These are phyloP conservation scores for Tylochromis polylepis DNA, from an alignment of 2,113 vertebrate genomes.

Conservation along the genomic window DNA sequence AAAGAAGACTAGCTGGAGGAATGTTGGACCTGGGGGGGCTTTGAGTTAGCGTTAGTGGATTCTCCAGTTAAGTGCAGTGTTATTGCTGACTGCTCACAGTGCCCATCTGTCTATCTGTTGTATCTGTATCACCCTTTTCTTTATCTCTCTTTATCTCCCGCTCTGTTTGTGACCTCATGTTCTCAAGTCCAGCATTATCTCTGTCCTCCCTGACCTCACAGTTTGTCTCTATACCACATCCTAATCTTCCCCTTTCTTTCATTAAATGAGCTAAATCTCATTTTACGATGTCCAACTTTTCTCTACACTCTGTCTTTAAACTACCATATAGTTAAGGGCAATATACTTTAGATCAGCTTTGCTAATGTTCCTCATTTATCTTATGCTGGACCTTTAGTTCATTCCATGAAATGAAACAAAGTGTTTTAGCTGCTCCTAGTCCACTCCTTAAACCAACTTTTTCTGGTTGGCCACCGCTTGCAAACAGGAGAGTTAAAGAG, in stretches of 20 bases:
- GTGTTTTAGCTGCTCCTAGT: background rate
- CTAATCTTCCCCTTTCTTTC: conserved; percentile 12
- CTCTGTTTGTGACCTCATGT: conserved; percentile 33
- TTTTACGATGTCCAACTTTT: background rate
- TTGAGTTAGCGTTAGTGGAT: conserved; percentile 33
- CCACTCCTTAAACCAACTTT: background rate
- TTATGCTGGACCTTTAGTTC: background rate
- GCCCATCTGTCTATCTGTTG: conserved; percentile 62
- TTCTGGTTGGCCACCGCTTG: background rate
- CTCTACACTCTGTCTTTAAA: background rate
- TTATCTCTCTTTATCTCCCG: conserved; percentile 51
- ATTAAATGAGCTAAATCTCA: conserved; percentile 6
- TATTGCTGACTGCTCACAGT: conserved; percentile 58
- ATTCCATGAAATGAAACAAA: background rate
- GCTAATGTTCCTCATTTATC: background rate
- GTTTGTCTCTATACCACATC: conserved; percentile 24
- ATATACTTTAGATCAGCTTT: background rate
- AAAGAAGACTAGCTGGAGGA: conserved; percentile 46
- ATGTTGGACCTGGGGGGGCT: background rate
- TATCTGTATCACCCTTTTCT: conserved; percentile 43
- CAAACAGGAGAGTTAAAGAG: background rate
- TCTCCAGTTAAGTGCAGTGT: conserved; percentile 56
- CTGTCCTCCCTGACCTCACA: conserved; percentile 20
- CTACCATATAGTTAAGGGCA: background rate
- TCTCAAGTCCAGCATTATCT: conserved; percentile 34